phyloP scores from a whole-genome alignment of 2,797 vertebrate genomes.

The Rhinophrynus dorsalis region DNA sequence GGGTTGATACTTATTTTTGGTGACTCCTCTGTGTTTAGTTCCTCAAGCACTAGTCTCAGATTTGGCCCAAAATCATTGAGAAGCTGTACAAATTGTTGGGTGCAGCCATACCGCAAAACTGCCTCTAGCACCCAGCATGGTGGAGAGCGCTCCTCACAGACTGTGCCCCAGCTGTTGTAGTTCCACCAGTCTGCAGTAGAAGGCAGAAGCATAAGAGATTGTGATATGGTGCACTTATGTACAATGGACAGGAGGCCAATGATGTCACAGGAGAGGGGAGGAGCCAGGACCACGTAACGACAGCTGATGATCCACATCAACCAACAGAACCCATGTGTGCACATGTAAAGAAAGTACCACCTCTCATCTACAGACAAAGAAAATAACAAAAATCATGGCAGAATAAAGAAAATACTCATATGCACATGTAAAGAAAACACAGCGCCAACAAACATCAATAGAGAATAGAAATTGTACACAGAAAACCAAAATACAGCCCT shows the following conservation, averaged over 20 bases:
- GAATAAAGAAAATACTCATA: no score
- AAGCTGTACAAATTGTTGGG: conserved; percentile 78
- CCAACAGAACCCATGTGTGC: no score
- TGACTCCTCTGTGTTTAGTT: conserved; percentile 68
- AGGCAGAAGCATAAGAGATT: conserved; percentile 86
- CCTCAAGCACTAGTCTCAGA: conserved; percentile 78
- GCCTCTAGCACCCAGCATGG: conserved; percentile 89
- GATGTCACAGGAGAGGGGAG: conserved; percentile 80
- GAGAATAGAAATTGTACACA: no score
- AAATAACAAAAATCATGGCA: no score
- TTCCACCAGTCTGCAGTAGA: conserved; percentile 87
- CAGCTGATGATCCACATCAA: conserved; percentile 86
- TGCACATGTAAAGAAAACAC: no score
- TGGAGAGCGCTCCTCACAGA: conserved; percentile 77
- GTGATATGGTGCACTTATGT: conserved; percentile 92
- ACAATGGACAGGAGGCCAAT: conserved; percentile 87
- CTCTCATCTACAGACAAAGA: no score
- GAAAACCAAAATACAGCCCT: no score
- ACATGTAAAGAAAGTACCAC: no score
- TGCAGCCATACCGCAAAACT: conserved; percentile 86
- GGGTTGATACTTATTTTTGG: conserved; percentile 79
- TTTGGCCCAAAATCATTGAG: conserved; percentile 89
- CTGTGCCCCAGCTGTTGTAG: conserved; percentile 86
- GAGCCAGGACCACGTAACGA: conserved; percentile 64
- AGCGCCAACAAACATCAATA: no score